Conservation (phyloP, 2,797 vertebrate genomes). For the Gouania willdenowi region DNA sequence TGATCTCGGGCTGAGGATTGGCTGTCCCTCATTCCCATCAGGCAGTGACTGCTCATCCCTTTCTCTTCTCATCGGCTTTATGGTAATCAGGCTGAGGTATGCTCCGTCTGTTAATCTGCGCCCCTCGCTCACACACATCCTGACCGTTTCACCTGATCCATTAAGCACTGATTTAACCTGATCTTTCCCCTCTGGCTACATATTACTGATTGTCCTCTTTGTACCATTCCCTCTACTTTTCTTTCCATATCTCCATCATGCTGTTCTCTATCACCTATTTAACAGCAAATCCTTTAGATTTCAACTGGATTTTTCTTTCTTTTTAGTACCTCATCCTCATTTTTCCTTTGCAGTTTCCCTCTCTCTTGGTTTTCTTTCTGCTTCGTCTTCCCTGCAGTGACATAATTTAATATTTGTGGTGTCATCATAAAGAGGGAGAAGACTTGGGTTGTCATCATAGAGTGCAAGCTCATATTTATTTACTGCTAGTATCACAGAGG, state of each 20-base stretch:
- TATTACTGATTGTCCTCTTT: conserved; percentile 33
- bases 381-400: conserved; percentile 40
- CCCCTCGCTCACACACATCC: conserved; percentile 13
- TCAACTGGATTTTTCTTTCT: conserved; percentile 6
- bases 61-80: conserved; percentile 3
- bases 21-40: conserved; percentile 24
- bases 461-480: conserved; percentile 62
- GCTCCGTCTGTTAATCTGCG: conserved; percentile 38
- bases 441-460: conserved; percentile 63
- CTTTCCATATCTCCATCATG: conserved; percentile 4
- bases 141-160: conserved; percentile 52
- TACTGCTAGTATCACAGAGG: conserved; percentile 61
- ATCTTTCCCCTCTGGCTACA: conserved; percentile 40
- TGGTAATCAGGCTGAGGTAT: conserved; percentile 15
- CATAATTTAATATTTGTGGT: conserved; percentile 72
- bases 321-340: background rate
- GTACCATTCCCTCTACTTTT: background rate
- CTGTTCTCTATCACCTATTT: conserved; percentile 3
- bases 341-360: conserved; percentile 14
- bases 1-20: conserved; percentile 41
- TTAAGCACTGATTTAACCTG: conserved; percentile 40
- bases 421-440: conserved; percentile 71
- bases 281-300: no score
- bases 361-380: conserved; percentile 3
- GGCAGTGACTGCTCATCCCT: conserved; percentile 5